A percentile compares a stretch with the other conserved stretches of the same genome.
Evolutionary conservation across 2,888 invertebrate genomes (phyloP).

Genomic region (Gandaritis pyraliata): DNA sequence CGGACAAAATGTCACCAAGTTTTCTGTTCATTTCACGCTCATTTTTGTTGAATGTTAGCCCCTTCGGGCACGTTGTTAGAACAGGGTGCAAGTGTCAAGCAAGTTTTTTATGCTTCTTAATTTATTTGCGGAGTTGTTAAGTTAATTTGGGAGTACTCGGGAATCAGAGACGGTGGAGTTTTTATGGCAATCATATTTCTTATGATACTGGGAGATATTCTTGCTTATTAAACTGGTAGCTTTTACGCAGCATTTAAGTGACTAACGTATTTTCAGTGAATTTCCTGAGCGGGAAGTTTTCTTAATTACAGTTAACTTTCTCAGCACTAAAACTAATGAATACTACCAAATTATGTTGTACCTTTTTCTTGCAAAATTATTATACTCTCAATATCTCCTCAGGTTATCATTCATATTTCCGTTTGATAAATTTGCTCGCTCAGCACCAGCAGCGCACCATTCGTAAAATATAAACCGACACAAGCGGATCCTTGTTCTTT

Average conservation of each 20-base stretch:
- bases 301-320: too few relatives aligned
- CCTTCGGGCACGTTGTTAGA: constrained; percentile 34
- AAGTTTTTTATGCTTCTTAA: constrained; percentile 48
- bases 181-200: constrained; percentile 26
- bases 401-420: not conserved
- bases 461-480: constrained; percentile 16
- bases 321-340: too few relatives aligned
- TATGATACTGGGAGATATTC: constrained; percentile 13
- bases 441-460: constrained; percentile 7
- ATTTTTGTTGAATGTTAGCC: constrained; percentile 25
- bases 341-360: too few relatives aligned
- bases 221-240: not conserved
- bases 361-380: too few relatives aligned
- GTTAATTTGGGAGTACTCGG: constrained; percentile 47
- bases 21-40: constrained; percentile 28
- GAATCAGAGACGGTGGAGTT: constrained; percentile 20
- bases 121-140: constrained; percentile 55
- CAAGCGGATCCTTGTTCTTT: constrained; percentile 24
- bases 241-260: not conserved
- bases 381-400: too few relatives aligned
- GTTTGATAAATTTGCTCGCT: not conserved
- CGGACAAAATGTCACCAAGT: constrained; percentile 21
- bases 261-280: not conserved
- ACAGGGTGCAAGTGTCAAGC: constrained; percentile 38
- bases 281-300: too few relatives aligned